Percentiles rank a stretch among this genome's conserved stretches.
phyloP scores from a whole-genome alignment of 2,797 vertebrate species.

The Enteromius anoplus region DNA sequence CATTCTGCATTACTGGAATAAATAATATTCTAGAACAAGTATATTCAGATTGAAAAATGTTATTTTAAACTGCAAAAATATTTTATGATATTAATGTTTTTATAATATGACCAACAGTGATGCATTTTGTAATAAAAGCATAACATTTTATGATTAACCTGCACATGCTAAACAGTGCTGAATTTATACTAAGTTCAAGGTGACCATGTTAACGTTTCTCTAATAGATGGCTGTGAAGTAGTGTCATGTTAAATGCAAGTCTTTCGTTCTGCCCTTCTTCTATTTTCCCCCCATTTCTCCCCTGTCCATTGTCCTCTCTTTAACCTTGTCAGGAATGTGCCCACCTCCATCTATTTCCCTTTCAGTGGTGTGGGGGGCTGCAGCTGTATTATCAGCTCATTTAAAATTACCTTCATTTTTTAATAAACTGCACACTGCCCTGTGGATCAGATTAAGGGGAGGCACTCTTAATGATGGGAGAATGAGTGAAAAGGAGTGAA shows the following conservation, averaged over 20 bases:
- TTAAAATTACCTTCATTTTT: slow-evolving; percentile 80
- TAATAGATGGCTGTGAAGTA: neutral
- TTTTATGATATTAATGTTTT: too few relatives aligned
- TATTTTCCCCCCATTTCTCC: slow-evolving; percentile 58
- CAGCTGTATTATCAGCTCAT: slow-evolving; percentile 75
- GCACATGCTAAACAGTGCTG: neutral
- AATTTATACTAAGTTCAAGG: neutral
- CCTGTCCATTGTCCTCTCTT: slow-evolving; percentile 69
- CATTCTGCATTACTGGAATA: too few relatives aligned
- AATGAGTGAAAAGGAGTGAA: slow-evolving; percentile 30
- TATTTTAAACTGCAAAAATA: too few relatives aligned
- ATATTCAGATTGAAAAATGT: too few relatives aligned
- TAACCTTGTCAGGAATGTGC: slow-evolving; percentile 81
- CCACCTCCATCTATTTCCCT: slow-evolving; percentile 73
- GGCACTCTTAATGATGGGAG: slow-evolving; percentile 72
- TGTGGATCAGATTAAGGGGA: slow-evolving; percentile 71
- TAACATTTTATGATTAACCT: neutral
- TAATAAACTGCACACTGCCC: slow-evolving; percentile 79
- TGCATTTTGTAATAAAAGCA: neutral
- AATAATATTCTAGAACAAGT: too few relatives aligned
- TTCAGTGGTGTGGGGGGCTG: slow-evolving; percentile 59
- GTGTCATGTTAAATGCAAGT: neutral
- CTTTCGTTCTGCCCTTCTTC: slow-evolving; percentile 53
- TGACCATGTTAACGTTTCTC: slow-evolving; percentile 6
- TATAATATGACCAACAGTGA: neutral